These are phyloP conservation scores for Spilogale gracilis DNA, from an alignment of 2,113 vertebrate genomes.

Conservation along the genomic window DNA sequence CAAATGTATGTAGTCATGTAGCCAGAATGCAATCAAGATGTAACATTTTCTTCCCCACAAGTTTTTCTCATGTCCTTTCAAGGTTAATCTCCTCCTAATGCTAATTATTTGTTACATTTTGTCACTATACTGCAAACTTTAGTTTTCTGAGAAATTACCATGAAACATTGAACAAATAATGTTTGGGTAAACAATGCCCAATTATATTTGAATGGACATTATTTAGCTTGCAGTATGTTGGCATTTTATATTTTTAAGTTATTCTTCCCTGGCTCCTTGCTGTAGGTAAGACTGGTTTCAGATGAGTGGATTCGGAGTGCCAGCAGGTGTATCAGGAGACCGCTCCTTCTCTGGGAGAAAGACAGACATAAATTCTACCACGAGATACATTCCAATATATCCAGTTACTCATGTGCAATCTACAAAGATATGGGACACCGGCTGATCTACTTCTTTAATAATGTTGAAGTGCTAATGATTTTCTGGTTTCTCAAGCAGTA, in stretches of 20 bases:
- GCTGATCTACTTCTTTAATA: neutral
- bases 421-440: constrained; percentile 14
- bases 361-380: constrained; percentile 61
- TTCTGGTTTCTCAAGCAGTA: neutral
- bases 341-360: constrained; percentile 46
- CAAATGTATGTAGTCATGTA: accelerated
- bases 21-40: too few relatives aligned
- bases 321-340: constrained; percentile 71
- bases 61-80: neutral
- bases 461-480: neutral
- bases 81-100: neutral
- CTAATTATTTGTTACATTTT: neutral
- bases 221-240: neutral
- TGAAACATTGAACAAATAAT: accelerated
- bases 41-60: neutral
- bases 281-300: neutral
- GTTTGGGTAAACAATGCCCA: neutral
- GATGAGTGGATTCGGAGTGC: constrained; percentile 61
- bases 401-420: constrained; percentile 74
- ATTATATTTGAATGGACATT: neutral
- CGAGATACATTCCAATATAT: constrained; percentile 40
- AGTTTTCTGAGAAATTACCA: neutral
- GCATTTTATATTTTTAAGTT: neutral
- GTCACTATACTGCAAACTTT: neutral
- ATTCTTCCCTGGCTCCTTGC: neutral